These are phyloP conservation scores for Crotalus viridis DNA, from an alignment of 2,113 vertebrate genomes.

Conservation along the genomic window DNA sequence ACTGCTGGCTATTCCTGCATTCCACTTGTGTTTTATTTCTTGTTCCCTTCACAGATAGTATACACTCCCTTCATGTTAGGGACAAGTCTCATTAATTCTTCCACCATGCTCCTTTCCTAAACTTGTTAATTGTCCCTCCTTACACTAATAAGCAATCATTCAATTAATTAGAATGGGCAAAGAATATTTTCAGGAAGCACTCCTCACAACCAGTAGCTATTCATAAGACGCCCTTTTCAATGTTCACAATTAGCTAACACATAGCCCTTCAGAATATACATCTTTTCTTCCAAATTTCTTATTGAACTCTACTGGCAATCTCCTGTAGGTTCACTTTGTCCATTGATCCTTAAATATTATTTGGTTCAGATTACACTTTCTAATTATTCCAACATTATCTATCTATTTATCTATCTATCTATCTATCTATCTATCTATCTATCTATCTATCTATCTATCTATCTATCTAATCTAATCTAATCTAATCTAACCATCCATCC, in stretches of 20 bases:
- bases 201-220: neutral
- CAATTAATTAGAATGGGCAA: neutral
- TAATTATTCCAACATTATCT: neutral
- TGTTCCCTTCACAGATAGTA: neutral
- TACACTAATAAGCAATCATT: neutral
- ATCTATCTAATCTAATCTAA: too few species aligned
- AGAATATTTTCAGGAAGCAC: neutral
- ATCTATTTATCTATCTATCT: too few species aligned
- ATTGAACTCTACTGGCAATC: neutral
- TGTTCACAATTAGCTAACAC: neutral
- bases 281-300: neutral
- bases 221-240: neutral
- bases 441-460: too few species aligned
- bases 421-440: too few species aligned
- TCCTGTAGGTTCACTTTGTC: neutral
- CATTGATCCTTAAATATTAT: neutral
- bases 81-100: neutral
- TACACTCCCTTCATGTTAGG: neutral
- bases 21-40: neutral
- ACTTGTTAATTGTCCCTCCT: neutral
- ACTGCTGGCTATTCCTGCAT: neutral
- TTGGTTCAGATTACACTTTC: neutral
- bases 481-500: too few species aligned
- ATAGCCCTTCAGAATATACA: neutral
- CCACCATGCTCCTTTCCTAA: neutral